These are phyloP conservation scores for Calephelis perditalis DNA, from an alignment of 2,888 invertebrate species.

Conservation along the genomic window DNA sequence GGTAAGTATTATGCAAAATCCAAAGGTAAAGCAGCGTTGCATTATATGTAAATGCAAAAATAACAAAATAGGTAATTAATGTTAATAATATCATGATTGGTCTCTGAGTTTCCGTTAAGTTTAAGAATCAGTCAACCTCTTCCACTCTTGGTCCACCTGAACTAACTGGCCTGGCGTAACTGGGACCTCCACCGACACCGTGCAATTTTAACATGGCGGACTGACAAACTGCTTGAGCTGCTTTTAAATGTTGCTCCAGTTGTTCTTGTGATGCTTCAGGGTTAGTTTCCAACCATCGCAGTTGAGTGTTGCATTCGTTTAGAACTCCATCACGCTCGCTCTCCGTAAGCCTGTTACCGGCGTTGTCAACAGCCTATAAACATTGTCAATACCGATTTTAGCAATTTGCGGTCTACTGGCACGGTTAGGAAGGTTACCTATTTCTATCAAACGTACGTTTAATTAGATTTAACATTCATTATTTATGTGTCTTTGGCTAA, in stretches of 20 bases:
- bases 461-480: too few relatives aligned
- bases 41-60: background rate
- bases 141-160: conserved; percentile 80
- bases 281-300: conserved; percentile 90
- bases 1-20: background rate
- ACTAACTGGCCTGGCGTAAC: conserved; percentile 46
- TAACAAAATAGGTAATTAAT: background rate
- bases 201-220: conserved; percentile 92
- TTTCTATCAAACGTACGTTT: too few relatives aligned
- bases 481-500: too few relatives aligned
- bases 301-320: conserved; percentile 82
- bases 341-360: conserved; percentile 82
- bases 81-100: background rate
- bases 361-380: conserved; percentile 80
- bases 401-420: too few relatives aligned
- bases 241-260: conserved; percentile 86
- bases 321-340: conserved; percentile 83
- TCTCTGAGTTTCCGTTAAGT: background rate
- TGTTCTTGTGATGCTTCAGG: conserved; percentile 87
- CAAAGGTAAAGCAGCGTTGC: background rate
- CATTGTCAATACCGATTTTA: background rate
- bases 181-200: conserved; percentile 64
- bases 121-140: conserved; percentile 29
- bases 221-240: conserved; percentile 85
- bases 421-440: too few relatives aligned